These are phyloP conservation scores for Collichthys lucidus DNA, from an alignment of 2,113 vertebrate species.

Conservation along the genomic window DNA sequence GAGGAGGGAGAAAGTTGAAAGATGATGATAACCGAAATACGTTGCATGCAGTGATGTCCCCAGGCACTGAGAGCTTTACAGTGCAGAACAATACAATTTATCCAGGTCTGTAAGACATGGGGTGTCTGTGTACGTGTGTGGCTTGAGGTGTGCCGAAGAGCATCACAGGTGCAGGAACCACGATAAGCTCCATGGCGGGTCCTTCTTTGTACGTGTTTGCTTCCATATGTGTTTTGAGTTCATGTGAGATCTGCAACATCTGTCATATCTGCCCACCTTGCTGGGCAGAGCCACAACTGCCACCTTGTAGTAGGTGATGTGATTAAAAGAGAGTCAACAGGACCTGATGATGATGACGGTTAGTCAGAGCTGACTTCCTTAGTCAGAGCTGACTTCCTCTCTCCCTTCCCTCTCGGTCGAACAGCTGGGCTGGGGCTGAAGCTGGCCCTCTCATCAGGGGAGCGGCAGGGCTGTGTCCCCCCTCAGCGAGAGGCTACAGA, in stretches of 20 bases:
- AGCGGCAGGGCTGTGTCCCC: slow-evolving; percentile 33
- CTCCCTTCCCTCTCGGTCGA: slow-evolving; percentile 32
- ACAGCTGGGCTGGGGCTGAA: slow-evolving; percentile 63
- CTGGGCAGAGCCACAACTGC: not conserved
- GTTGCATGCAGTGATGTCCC: slow-evolving; percentile 41
- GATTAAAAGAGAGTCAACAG: slow-evolving; percentile 47
- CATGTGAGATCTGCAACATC: slow-evolving; percentile 35
- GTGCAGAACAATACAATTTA: slow-evolving; percentile 41
- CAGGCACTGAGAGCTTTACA: slow-evolving; percentile 5
- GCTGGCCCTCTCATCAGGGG: slow-evolving; percentile 47
- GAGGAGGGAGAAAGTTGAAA: slow-evolving; percentile 25
- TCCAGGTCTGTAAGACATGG: slow-evolving; percentile 21
- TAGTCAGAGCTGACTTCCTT: slow-evolving; percentile 47
- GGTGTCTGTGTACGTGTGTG: slow-evolving; percentile 30
- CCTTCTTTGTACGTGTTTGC: slow-evolving; percentile 3
- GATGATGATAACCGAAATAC: slow-evolving; percentile 39
- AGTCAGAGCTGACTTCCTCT: slow-evolving; percentile 44
- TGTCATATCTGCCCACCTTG: slow-evolving; percentile 14
- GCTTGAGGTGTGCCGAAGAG: slow-evolving; percentile 16
- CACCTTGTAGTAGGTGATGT: slow-evolving; percentile 47
- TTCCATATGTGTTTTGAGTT: slow-evolving; percentile 41
- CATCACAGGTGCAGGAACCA: slow-evolving; percentile 60
- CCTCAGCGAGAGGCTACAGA: slow-evolving; percentile 57
- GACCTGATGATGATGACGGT: slow-evolving; percentile 11
- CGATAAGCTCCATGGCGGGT: slow-evolving; percentile 38